Base-by-base conservation (phyloP, 1,140 invertebrate species). In the Aleiodes sp. region DNA sequence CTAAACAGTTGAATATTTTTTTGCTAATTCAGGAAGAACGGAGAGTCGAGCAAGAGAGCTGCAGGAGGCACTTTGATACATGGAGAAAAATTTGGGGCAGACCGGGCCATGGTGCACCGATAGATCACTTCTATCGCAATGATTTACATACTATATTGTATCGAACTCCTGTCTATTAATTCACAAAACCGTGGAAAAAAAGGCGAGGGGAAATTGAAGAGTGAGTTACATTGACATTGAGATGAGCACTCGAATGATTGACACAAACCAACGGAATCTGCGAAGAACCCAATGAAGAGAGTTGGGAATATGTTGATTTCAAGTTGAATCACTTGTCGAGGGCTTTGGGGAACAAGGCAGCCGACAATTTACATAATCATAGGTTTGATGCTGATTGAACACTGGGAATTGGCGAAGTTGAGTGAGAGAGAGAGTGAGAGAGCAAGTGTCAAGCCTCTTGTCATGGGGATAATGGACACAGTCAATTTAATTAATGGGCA, bases 21-120 rank as follows among this genome's bases (percentile, higher is more conserved):
- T 64, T 65, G 24, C 72, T 60, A 16, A 37, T 43, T 70, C 74
- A 87, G 87, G 86, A 86, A 21, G 85, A 87, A 68, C 77, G 76
- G 39, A 75, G 76, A n/a, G 68, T 78, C 60, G 91, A 92, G 43
- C 85, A 87, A 1, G 88, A 89, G 77, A 88, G 84, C 68, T 87
- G 87, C 37, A 81, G 82, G 19, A 85, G 83, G 52, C 91, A 92
- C 76, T 91, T 91, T 78, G 86, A 88, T 73, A 90, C 91, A 2
- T 92, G 91, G 91, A 86, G 86, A 69, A 87, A 85, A 6, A 84
- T 92, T 66, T 92, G 90, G 91, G 91, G 91, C 12, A 84, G 88
- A 28, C 91, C 91, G 4, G 91, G 91, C 6, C 89, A 92, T 76
- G 91, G 91, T 1, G 91, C 91, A 0, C 91, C 91, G 1, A 79